Conservation (phyloP, 2,113 vertebrate genomes). For the Tragulus kanchil region DNA sequence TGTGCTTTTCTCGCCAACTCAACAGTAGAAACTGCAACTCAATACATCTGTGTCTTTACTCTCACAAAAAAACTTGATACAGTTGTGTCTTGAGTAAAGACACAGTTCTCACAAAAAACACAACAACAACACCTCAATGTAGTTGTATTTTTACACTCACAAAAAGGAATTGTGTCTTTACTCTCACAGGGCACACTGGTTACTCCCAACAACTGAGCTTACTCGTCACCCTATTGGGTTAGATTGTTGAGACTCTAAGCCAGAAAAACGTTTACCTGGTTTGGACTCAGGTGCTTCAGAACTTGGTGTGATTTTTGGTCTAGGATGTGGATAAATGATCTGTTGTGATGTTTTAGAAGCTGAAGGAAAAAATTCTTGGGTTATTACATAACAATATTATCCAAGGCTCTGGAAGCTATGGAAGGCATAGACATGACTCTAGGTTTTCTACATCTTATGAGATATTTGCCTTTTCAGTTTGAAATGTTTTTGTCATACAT, state of each 20-base stretch:
- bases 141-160: too few species aligned
- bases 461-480: background rate
- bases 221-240: background rate
- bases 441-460: background rate
- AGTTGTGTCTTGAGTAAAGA: too few species aligned
- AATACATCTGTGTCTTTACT: background rate
- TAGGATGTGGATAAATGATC: constrained; percentile 68
- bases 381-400: constrained; percentile 37
- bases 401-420: background rate
- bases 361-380: constrained; percentile 79
- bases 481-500: background rate
- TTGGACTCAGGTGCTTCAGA: constrained; percentile 80
- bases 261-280: constrained; percentile 85
- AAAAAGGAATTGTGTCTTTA: background rate
- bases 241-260: constrained; percentile 12
- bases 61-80: too few species aligned
- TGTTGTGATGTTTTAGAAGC: constrained; percentile 81
- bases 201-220: background rate
- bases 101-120: too few species aligned
- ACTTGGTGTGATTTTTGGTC: constrained; percentile 77
- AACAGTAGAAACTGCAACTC: background rate
- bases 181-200: background rate
- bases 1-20: background rate
- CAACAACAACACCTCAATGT: too few species aligned
- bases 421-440: background rate